Base-by-base conservation (phyloP, 1,140 invertebrate genomes). In the Teleogryllus occipitalis region DNA sequence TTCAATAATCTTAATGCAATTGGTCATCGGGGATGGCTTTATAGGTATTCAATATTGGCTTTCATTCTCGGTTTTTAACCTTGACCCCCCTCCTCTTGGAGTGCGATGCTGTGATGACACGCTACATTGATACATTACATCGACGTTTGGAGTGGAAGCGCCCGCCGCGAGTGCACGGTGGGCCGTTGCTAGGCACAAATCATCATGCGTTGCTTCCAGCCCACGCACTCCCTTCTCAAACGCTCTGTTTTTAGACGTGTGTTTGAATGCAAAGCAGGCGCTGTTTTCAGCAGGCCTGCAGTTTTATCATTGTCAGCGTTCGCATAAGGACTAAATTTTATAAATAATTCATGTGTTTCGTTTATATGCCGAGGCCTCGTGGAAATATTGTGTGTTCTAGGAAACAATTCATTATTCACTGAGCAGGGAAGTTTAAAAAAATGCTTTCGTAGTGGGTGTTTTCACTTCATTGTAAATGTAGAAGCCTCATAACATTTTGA, bases 1-100 rank as follows among this genome's bases (percentile, higher is more conserved):
- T 65, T 65, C 54, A 65, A 65, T 65, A 14, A 65, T 65, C 54
- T 65, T 65, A 65, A 65, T 65, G 54, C 54, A 65, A 65, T 65
- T 65, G 54, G 54, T 65, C 54, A 65, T 65, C 54, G 18, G 54
- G 10, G 54, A 10, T 65, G 54, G 54, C 54, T 65, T 65, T 65
- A 14, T 18, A 18, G 18, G 54, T 10, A 14, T 65, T 65, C 54
- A 65, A 65, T 65, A 18, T 65, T 65, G 54, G 18, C 10, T 65
- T 65, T 65, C 54, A 65, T 65, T 18, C 10, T 14, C 54, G 10
- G 54, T 18, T 65, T 65, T 65, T 65, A 65, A 65, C 54, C 54
- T 65, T 65, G 10, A 65, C 54, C 27, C 27, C 27, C 27, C 27
- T 39, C 27, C 27, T 14, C 54, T 65, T 65, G 54, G 54, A 14